Conservation (phyloP, 2,113 vertebrate genomes). For the Camelus bactrianus region DNA sequence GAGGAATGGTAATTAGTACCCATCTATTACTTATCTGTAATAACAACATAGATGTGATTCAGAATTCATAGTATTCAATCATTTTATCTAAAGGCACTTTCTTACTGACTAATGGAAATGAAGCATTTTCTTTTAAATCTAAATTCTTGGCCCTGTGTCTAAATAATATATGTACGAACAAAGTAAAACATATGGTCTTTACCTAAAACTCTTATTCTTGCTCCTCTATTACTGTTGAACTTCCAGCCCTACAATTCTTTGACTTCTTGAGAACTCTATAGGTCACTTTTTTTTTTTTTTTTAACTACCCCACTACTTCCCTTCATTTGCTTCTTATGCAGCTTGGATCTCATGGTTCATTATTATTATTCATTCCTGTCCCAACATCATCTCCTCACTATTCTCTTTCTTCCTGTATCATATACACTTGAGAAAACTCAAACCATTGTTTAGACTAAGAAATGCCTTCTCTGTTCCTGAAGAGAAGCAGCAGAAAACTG, state of each 20-base stretch:
- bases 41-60: background rate
- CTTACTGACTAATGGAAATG: background rate
- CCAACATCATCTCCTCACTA: background rate
- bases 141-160: background rate
- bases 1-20: background rate
- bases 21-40: background rate
- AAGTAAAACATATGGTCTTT: background rate
- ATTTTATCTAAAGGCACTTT: slow-evolving; percentile 10
- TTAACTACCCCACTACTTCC: background rate
- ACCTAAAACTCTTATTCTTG: background rate
- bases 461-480: background rate
- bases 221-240: background rate
- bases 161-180: background rate
- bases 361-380: background rate
- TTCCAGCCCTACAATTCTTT: background rate
- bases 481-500: background rate
- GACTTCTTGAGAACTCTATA: background rate
- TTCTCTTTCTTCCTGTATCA: background rate
- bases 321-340: background rate
- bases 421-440: background rate
- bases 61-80: background rate
- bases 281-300: background rate
- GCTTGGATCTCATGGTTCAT: background rate
- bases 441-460: background rate
- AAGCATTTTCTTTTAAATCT: background rate